Base-by-base conservation (phyloP, 1,140 invertebrate species). In the Drosophila parabipectinata region DNA sequence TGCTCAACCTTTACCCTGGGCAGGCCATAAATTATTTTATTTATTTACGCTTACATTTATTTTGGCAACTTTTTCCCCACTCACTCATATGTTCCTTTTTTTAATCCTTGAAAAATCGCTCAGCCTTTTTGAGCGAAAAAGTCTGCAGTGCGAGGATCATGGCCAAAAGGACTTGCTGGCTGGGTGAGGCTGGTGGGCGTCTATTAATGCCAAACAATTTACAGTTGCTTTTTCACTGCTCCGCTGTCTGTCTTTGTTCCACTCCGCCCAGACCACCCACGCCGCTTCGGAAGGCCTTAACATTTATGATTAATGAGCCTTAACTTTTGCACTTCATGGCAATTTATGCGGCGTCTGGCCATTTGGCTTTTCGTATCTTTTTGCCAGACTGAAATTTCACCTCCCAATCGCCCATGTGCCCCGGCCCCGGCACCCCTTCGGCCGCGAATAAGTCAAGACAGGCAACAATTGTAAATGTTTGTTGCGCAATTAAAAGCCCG, bases 301-400 rank as follows among this genome's bases (percentile, higher is more conserved):
- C 58, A 85, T 87, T 85, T 87, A 85, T 85, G 82, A 85, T 85
- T 85, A 85, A 85, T 87, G 82, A 87, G 83, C 83, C 83, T 87
- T 87, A 85, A 85, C 82, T 85, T 87, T 85, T 85, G 82, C 82
- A 85, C 82, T 85, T 87, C 78, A 48, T 78, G 82, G 82, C 82
- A 85, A 85, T 85, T 87, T 78, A 81, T 77, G 58, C 61, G 81
- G 60, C 72, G 59, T 79, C 72, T 81, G 77, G 77, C 77, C 78
- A 81, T 76, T 78, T 62, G 56, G 58, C 64, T 75, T 52, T 72
- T 24, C 69, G 48, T 87, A 80, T 84, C 77, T 85, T 52, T 77
- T 58, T 39, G 59, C 71, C 67, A 69, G 63, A 39, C 67, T 48
- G 52, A 69, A 69, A 69, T 68, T 69, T 39, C 63, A 57, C 41